Base-by-base conservation (phyloP, 2,888 invertebrate species). In the Stramonita haemastoma region DNA sequence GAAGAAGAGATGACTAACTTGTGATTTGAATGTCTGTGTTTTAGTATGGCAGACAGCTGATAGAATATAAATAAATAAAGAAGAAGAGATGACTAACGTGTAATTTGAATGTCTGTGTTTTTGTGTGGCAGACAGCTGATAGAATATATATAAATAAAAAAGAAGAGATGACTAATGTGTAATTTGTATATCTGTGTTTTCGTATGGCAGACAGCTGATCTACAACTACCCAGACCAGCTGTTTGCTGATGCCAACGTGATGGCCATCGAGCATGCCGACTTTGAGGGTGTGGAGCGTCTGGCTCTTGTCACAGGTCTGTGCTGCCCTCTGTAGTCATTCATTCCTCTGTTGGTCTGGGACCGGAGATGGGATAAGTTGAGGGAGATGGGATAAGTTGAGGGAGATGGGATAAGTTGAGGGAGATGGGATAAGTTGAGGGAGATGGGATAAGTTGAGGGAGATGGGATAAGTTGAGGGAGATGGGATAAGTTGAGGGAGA, bases 201-300 rank as follows among this genome's bases (percentile, higher is more conserved):
- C 46, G 81, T 83, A 36, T 83, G 96, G 0, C 96, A 97, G 98
- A 92, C 99, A 99, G 96, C 97, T 99, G 93, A 99, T 99, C 96
- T 99, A 99, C 97, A 99, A 99, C 96, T 99, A 99, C 96, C 99
- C 99, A 0, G 99, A 99, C 96, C 99, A 99, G 96, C 96, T 99
- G 93, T 99, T 99, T 96, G 99, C 99, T 77, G 99, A 99, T 96
- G 98, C 98, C 84, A 98, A 98, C 86, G 97, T 99, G 17, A 99
- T 99, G 99, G 99, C 99, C 0, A 99, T 99, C 93, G 99, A 99
- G 95, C 99, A 99, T 96, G 99, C 99, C 5, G 99, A 99, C 96
- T 99, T 99, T 96, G 99, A 99, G 96, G 99, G 99, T 88, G 99
- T 99, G 94, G 99, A 99, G 96, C 97, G 99, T 91, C 97, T 99